These are phyloP conservation scores for Hypomecis punctinalis DNA, from an alignment of 2,888 invertebrate genomes.

Conservation along the genomic window DNA sequence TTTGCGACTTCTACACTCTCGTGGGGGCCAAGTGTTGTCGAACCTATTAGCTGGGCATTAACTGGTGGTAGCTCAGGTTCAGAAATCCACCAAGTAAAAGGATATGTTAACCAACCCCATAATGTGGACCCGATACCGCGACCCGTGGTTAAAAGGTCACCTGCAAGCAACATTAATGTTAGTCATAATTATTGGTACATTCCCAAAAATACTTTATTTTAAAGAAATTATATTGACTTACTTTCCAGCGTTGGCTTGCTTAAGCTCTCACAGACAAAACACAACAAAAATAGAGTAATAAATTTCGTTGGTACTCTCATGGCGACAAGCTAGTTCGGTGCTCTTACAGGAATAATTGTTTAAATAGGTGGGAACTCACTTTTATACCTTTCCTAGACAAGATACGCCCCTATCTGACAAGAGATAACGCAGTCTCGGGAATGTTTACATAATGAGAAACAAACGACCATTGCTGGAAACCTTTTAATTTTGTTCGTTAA, in stretches of 20 bases:
- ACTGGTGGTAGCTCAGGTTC: constrained; percentile 51
- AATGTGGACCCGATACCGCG: constrained; percentile 71
- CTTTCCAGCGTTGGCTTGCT: constrained; percentile 66
- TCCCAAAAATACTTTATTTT: no score
- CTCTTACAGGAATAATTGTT: constrained; percentile 68
- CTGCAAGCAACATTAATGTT: constrained; percentile 63
- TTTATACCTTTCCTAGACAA: constrained; percentile 64
- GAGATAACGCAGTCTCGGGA: constrained; percentile 75
- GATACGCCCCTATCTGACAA: constrained; percentile 68
- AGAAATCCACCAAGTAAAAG: constrained; percentile 74
- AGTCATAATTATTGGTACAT: constrained; percentile 29
- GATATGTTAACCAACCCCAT: constrained; percentile 80
- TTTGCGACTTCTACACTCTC: constrained; percentile 63
- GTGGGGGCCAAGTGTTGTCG: constrained; percentile 52
- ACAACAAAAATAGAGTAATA: constrained; percentile 54
- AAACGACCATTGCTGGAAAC: constrained; percentile 60
- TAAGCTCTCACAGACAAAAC: constrained; percentile 55
- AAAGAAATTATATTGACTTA: constrained; percentile 53
- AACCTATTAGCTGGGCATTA: constrained; percentile 53
- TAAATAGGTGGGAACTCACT: constrained; percentile 60
- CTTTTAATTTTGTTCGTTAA: constrained; percentile 60
- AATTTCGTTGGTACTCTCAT: constrained; percentile 56
- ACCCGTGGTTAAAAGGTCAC: constrained; percentile 61
- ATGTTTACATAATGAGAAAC: constrained; percentile 80
- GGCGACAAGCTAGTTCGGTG: constrained; percentile 50